Conservation (phyloP, 2,888 invertebrate species). For the Ypsolopha scabrella region DNA sequence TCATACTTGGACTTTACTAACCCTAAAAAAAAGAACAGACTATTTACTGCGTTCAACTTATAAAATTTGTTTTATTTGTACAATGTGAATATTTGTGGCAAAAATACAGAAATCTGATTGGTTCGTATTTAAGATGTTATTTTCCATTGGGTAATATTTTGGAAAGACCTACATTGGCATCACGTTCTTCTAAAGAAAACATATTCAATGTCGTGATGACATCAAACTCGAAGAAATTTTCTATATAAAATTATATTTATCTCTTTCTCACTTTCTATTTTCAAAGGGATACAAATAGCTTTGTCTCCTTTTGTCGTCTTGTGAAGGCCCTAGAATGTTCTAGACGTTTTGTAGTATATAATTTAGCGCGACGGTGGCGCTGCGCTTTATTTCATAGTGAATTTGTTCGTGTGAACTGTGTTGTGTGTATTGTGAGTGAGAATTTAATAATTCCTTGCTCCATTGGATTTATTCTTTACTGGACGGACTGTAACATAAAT, state of each 20-base stretch:
- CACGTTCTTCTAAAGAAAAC: not conserved
- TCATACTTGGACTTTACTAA: no score
- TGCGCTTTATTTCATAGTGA: conserved; percentile 66
- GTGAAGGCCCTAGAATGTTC: conserved; percentile 75
- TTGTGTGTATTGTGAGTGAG: conserved; percentile 30
- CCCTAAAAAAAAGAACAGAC: no score
- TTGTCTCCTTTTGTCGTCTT: conserved; percentile 34
- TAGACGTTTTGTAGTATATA: conserved; percentile 76
- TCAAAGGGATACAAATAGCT: conserved; percentile 14
- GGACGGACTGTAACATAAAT: not conserved
- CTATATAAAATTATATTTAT: conserved; percentile 12
- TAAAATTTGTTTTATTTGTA: no score
- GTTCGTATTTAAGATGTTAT: no score
- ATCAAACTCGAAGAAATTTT: not conserved
- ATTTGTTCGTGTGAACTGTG: conserved; percentile 42
- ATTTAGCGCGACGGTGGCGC: conserved; percentile 69
- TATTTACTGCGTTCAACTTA: no score
- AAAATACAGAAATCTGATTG: no score
- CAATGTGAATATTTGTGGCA: no score
- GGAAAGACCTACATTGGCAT: no score
- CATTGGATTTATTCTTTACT: conserved; percentile 25
- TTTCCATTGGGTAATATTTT: no score
- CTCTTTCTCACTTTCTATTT: conserved; percentile 33
- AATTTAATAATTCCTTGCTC: conserved; percentile 26
- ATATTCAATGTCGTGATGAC: not conserved